Conservation (phyloP, 2,888 invertebrate genomes). For the Parnassius mnemosyne region DNA sequence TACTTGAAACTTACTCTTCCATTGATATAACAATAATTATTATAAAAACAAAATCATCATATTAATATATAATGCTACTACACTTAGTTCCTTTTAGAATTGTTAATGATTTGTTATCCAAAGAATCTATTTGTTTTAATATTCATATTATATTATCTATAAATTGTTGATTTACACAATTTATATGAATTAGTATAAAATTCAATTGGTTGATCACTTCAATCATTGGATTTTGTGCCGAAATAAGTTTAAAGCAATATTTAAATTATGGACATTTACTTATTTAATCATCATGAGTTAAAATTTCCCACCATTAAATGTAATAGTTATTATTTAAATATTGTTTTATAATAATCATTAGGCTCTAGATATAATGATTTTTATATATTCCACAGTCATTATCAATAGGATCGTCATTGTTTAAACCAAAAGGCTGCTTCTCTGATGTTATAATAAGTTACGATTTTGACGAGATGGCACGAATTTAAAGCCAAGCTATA, state of each 20-base stretch:
- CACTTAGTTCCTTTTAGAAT: constrained; percentile 78
- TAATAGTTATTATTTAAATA: constrained; percentile 72
- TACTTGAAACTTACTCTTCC: constrained; percentile 45
- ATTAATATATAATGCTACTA: constrained; percentile 56
- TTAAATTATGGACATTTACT: constrained; percentile 66
- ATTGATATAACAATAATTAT: constrained; percentile 40
- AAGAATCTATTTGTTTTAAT: constrained; percentile 66
- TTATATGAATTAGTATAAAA: constrained; percentile 63
- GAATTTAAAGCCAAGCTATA: constrained; percentile 79
- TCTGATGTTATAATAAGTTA: constrained; percentile 73
- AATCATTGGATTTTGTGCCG: constrained; percentile 52
- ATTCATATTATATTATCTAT: constrained; percentile 64
- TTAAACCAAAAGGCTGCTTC: constrained; percentile 78
- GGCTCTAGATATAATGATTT: constrained; percentile 63
- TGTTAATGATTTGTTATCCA: constrained; percentile 76
- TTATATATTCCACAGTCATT: constrained; percentile 79
- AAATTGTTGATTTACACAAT: constrained; percentile 62
- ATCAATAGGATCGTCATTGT: constrained; percentile 63
- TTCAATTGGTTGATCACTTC: constrained; percentile 45
- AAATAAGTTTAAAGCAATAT: constrained; percentile 69
- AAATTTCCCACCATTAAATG: constrained; percentile 71
- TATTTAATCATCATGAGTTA: constrained; percentile 57
- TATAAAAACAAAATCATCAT: constrained; percentile 40
- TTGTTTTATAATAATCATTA: constrained; percentile 72
- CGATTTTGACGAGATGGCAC: constrained; percentile 74